Evolutionary conservation across 2,888 invertebrate species (phyloP), one percentile per base, ranked within the genome.

Genomic region (Aromia moschata): DNA sequence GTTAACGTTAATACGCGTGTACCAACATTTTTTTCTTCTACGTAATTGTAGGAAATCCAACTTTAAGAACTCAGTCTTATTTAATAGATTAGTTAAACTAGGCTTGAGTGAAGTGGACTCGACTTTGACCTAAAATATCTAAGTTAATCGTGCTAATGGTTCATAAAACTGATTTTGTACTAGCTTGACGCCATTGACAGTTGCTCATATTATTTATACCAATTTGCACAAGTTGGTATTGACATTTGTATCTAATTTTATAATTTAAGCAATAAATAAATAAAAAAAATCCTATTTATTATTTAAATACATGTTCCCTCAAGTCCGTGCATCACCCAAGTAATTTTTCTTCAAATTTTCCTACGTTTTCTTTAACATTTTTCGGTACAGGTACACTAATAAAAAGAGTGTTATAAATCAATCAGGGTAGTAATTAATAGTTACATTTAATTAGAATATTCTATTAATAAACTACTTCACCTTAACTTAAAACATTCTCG

Each of bases 21-120:
- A 25, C 37, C n/a, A n/a, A n/a, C n/a, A n/a, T n/a, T n/a, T n/a
- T n/a, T n/a, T n/a, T n/a, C n/a, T 49, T 41, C 31, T 52, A 14
- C 38, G 49, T 60, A 57, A 57, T 60, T 54, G 20, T 55, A 56
- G 57, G 51, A 63, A 60, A 60, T 55, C 49, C n/a, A n/a, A 17
- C 10, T 18, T 44, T 11, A 54, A 56, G 40, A 52, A 58, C 65
- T 67, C 70, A 53, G 63, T 68, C 65, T 69, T 63, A 62, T 70
- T 70, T 68, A 66, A 66, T 60, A 45, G 36, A 7, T 40, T 36
- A 38, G 58, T 61, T 67, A 68, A 70, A 69, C 58, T 62, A 70
- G 66, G 63, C 62, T 60, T 60, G 66, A 65, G 68, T 67, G 65
- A 31, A 40, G 12, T 31, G 52, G 41, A 52, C 41, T 52, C 14